Base-by-base conservation (phyloP, 2,113 vertebrate species). In the Dolichallabes microphthalmus region DNA sequence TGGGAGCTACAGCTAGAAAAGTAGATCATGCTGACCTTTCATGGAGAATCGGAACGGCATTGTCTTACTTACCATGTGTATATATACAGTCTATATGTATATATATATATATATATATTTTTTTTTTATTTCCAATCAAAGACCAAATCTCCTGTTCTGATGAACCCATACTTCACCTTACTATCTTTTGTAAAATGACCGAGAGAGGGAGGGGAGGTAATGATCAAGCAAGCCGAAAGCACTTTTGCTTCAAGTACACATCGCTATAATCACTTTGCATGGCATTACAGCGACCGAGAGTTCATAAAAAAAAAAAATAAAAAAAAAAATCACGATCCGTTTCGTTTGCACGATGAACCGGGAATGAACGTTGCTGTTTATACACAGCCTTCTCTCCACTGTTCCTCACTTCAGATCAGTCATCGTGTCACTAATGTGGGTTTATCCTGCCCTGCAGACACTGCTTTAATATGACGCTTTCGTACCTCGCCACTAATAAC, bases 221-320 rank as follows among this genome's bases (percentile, higher is more conserved):
- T 86, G 82, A 82, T 57, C 13, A 35, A 82, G 61, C 39, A 45
- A 45, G 35, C 39, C 39, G 39, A 89, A 61, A 60, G 79, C 53
- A 6, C 63, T 78, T 82, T 77, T 76, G 15, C 83, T 82, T 71
- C 77, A 74, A 69, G 17, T 32, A 69, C 89, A 45, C 45, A 45
- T 82, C 63, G 25, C 32, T 50, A 30, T 69, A 30, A 55, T 35
- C 30, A 75, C 85, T 81, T 66, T 69, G 52, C 55, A 73, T 80
- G 69, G 55, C 81, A 53, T 82, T 85, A 82, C 87, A 85, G 88
- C 92, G 90, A 93, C 91, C 88, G 89, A 88, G 85, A 91, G 91
- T 92, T 92, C 92, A 92, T 91, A 88, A 88, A 91, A 45, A 91
- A 87, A 35, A 58, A 88, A 88, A 88, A 91, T 8, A 91, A 87